These are phyloP conservation scores for Phalacrocorax carbo DNA, from an alignment of 2,113 vertebrate species.

Conservation along the genomic window DNA sequence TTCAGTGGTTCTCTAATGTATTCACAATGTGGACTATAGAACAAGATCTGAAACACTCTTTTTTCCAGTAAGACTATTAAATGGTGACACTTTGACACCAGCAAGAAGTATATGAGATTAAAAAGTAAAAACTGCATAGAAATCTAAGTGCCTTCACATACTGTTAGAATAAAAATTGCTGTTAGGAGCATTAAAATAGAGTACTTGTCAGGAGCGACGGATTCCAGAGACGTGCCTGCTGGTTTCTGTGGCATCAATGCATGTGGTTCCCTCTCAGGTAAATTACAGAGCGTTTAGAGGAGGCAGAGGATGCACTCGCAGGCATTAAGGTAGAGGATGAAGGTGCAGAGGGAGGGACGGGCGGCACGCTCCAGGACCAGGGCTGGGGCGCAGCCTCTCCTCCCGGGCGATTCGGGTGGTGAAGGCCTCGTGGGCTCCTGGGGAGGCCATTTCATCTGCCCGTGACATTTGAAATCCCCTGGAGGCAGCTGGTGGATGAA, in stretches of 20 bases:
- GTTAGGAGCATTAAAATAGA: constrained; percentile 46
- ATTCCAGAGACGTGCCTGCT: constrained; percentile 2
- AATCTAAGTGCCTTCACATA: constrained; percentile 43
- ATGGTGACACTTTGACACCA: constrained; percentile 55
- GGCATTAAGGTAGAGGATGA: not conserved
- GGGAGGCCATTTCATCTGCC: not conserved
- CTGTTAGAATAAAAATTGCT: constrained; percentile 38
- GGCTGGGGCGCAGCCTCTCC: not conserved
- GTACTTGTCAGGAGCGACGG: constrained; percentile 1
- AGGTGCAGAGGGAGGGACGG: not conserved
- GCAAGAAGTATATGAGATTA: constrained; percentile 59
- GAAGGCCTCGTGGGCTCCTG: not conserved
- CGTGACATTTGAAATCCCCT: constrained; percentile 1
- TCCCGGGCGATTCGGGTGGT: rapidly evolving
- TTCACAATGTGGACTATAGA: constrained; percentile 27
- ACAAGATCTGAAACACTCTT: constrained; percentile 51
- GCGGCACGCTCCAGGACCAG: not conserved
- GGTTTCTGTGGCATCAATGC: not conserved
- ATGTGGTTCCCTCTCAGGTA: not conserved
- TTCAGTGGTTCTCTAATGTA: constrained; percentile 34
- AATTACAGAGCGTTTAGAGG: not conserved
- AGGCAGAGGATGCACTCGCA: not conserved
- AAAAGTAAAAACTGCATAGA: constrained; percentile 51
- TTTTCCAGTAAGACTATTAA: constrained; percentile 47
- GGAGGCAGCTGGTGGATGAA: constrained; percentile 47